Evolutionary conservation across 2,888 invertebrate species (phyloP).

Genomic region (Euphydryas editha): DNA sequence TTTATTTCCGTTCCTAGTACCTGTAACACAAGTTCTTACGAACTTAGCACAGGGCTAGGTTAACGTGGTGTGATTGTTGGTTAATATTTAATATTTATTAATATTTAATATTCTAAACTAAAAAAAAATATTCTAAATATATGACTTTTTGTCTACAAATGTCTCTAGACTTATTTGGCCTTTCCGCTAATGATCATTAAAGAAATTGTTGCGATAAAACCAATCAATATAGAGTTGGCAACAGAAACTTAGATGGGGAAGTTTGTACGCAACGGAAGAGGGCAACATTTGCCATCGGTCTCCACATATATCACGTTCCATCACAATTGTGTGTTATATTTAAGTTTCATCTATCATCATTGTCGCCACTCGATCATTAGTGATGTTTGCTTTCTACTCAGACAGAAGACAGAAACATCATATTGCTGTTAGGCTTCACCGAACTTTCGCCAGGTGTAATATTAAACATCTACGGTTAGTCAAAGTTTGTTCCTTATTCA

Average conservation of each 20-base stretch:
- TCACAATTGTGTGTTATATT: slow-evolving; percentile 69
- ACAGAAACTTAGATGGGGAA: slow-evolving; percentile 23
- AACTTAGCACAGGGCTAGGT: no score
- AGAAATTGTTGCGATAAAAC: not conserved
- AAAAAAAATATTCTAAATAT: no score
- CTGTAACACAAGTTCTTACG: no score
- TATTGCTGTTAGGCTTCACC: slow-evolving; percentile 74
- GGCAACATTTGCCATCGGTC: slow-evolving; percentile 28
- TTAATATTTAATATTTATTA: no score
- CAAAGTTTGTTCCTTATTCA: not conserved
- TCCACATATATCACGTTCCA: slow-evolving; percentile 54
- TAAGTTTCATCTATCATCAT: slow-evolving; percentile 80
- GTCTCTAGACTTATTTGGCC: not conserved
- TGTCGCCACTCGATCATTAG: slow-evolving; percentile 77
- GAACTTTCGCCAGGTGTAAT: slow-evolving; percentile 49
- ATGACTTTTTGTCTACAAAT: no score
- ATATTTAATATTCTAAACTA: no score
- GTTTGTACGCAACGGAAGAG: slow-evolving; percentile 44
- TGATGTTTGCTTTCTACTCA: slow-evolving; percentile 67
- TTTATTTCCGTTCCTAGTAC: no score
- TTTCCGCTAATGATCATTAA: not conserved
- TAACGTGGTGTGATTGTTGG: no score
- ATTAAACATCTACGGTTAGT: not conserved
- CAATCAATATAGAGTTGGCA: not conserved
- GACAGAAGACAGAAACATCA: slow-evolving; percentile 79